Evolutionary conservation across 2,797 vertebrate species (phyloP).

Genomic region (Sebastes kiyomatsui): DNA sequence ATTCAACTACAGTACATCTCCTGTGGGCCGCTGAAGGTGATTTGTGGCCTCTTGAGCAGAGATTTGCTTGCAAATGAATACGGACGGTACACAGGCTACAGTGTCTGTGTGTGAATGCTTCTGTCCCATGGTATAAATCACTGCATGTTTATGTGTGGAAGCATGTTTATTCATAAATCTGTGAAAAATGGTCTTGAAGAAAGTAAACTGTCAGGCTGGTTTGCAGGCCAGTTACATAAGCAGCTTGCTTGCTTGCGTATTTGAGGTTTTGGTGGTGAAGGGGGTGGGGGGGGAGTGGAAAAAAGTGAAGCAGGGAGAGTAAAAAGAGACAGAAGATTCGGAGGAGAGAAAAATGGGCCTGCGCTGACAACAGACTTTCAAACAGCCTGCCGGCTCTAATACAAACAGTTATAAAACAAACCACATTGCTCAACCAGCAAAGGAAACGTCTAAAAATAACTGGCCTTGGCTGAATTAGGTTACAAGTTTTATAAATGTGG

Average conservation of each 20-base stretch:
- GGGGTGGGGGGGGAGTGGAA: neutral
- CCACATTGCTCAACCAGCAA: conserved; percentile 25
- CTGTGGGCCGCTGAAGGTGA: neutral
- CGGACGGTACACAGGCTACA: neutral
- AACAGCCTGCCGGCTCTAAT: conserved; percentile 48
- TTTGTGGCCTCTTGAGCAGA: neutral
- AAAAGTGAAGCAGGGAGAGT: conserved; percentile 19
- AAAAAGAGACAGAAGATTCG: conserved; percentile 19
- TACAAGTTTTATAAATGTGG: neutral
- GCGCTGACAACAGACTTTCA: conserved; percentile 48
- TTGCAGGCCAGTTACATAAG: conserved; percentile 62
- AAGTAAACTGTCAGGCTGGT: conserved; percentile 50
- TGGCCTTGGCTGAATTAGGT: conserved; percentile 19
- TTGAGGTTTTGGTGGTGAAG: conserved; percentile 58
- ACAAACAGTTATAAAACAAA: conserved; percentile 56
- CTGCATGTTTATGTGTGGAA: conserved; percentile 22
- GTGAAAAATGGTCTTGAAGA: conserved; percentile 42
- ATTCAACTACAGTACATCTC: neutral
- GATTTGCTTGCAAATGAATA: neutral
- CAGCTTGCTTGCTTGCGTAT: conserved; percentile 50
- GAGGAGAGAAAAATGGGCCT: conserved; percentile 26
- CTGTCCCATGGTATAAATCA: conserved; percentile 27
- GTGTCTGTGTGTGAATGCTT: neutral
- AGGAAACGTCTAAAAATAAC: conserved; percentile 62
- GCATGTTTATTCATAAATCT: conserved; percentile 37